phyloP scores from a whole-genome alignment of 2,888 invertebrate genomes.

The Andrena bucephala region DNA sequence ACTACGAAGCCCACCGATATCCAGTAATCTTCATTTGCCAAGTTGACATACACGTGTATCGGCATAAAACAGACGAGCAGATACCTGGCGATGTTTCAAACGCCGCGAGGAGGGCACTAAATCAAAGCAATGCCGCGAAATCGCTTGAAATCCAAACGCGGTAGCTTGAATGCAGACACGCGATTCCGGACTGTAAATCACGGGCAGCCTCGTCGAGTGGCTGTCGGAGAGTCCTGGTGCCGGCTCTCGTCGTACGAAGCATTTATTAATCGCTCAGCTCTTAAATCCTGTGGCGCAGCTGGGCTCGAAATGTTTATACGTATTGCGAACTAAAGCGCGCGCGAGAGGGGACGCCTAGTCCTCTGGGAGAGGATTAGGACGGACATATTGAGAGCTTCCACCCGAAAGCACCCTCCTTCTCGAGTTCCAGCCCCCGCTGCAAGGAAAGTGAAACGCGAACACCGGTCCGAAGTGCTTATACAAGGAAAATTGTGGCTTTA shows the following conservation, averaged over 20 bases:
- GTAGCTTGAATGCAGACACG: constrained; percentile 69
- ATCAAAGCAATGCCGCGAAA: constrained; percentile 73
- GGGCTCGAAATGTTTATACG: constrained; percentile 81
- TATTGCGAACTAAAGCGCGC: constrained; percentile 78
- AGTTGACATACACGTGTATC: constrained; percentile 26
- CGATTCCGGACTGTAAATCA: constrained; percentile 72
- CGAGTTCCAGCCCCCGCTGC: constrained; percentile 35
- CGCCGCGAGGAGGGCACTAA: constrained; percentile 58
- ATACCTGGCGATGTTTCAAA: constrained; percentile 68
- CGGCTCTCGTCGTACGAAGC: constrained; percentile 73
- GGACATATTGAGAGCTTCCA: constrained; percentile 81
- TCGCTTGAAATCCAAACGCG: constrained; percentile 73
- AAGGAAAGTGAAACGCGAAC: constrained; percentile 48
- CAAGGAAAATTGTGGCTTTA: constrained; percentile 63
- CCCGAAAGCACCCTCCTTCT: constrained; percentile 71
- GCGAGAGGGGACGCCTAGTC: constrained; percentile 64
- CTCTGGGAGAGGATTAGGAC: constrained; percentile 81
- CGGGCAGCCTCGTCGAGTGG: constrained; percentile 73
- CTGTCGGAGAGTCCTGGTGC: constrained; percentile 74
- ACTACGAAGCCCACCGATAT: constrained; percentile 8
- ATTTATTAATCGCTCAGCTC: constrained; percentile 83
- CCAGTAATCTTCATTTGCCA: constrained; percentile 22
- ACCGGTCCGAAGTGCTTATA: constrained; percentile 51
- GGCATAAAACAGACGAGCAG: constrained; percentile 57
- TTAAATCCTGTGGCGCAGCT: constrained; percentile 83